Evolutionary conservation across 2,888 invertebrate species (phyloP).

Genomic region (Bimastos eiseni): DNA sequence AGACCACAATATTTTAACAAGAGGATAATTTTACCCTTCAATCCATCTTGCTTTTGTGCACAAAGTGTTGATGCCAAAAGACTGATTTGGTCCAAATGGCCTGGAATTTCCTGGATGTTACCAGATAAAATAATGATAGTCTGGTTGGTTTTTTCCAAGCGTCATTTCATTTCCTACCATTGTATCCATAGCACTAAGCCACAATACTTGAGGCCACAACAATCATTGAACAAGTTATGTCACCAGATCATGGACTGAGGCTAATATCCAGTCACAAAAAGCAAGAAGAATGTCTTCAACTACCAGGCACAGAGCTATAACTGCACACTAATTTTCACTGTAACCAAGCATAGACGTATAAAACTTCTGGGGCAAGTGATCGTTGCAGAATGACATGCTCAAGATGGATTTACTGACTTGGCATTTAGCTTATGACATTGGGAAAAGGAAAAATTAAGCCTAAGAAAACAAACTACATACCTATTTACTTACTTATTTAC

Average conservation of each 20-base stretch:
- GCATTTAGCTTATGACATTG: not conserved
- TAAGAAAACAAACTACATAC: not conserved
- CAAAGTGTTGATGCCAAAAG: not conserved
- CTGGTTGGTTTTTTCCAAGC: not conserved
- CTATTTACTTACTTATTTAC: not conserved
- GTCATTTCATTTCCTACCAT: not conserved
- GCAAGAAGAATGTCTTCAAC: not conserved
- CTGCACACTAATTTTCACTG: not conserved
- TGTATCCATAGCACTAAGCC: not conserved
- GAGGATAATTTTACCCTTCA: not conserved
- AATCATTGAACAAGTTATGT: no score
- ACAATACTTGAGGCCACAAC: no score
- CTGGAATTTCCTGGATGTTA: not conserved
- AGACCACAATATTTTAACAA: not conserved
- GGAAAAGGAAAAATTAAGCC: not conserved
- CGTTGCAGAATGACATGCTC: not conserved
- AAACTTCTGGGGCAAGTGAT: not conserved
- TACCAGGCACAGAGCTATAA: not conserved
- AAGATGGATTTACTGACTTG: not conserved
- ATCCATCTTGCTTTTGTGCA: not conserved
- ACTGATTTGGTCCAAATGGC: not conserved
- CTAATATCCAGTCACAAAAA: not conserved
- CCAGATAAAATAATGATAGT: not conserved
- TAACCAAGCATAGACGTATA: no score
- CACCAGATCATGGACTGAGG: not conserved